These are phyloP conservation scores for Corydoras sp. DNA, from an alignment of 2,113 vertebrate genomes.

Conservation along the genomic window DNA sequence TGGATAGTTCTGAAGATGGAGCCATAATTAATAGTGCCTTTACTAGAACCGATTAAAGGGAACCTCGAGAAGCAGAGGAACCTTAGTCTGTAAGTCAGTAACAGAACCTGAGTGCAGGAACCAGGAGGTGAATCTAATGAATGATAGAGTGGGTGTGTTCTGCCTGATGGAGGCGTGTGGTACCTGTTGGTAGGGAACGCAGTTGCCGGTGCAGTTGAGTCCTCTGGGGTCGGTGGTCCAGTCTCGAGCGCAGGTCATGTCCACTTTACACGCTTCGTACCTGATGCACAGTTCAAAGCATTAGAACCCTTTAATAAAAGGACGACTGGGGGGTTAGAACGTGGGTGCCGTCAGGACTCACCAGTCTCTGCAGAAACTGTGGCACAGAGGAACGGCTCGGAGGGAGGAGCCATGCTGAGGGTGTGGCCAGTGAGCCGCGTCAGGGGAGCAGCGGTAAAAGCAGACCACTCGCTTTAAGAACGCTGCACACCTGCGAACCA, in stretches of 20 bases:
- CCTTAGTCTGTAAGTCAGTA: no score
- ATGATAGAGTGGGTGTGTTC: no score
- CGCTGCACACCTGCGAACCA: slow-evolving; percentile 54
- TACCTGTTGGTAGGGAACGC: slow-evolving; percentile 75
- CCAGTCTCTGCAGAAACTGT: slow-evolving; percentile 77
- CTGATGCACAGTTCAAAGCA: slow-evolving; percentile 47
- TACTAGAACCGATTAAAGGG: no score
- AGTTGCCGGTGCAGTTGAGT: slow-evolving; percentile 64
- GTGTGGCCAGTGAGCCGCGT: slow-evolving; percentile 66
- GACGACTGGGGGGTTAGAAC: neutral
- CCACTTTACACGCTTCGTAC: slow-evolving; percentile 71
- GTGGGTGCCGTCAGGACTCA: slow-evolving; percentile 46
- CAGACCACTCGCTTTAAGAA: slow-evolving; percentile 64
- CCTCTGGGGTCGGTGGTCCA: slow-evolving; percentile 65
- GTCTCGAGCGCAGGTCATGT: slow-evolving; percentile 68
- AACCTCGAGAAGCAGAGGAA: no score
- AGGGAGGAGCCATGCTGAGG: slow-evolving; percentile 54
- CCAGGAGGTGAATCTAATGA: no score
- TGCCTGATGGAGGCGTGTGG: neutral
- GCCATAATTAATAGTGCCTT: no score
- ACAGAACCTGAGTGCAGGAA: no score
- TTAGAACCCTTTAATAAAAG: neutral
- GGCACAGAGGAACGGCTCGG: slow-evolving; percentile 71
- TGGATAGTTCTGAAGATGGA: no score
- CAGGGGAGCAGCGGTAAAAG: slow-evolving; percentile 72